phyloP scores from a whole-genome alignment of 2,888 invertebrate species.

The Clitarchus hookeri region DNA sequence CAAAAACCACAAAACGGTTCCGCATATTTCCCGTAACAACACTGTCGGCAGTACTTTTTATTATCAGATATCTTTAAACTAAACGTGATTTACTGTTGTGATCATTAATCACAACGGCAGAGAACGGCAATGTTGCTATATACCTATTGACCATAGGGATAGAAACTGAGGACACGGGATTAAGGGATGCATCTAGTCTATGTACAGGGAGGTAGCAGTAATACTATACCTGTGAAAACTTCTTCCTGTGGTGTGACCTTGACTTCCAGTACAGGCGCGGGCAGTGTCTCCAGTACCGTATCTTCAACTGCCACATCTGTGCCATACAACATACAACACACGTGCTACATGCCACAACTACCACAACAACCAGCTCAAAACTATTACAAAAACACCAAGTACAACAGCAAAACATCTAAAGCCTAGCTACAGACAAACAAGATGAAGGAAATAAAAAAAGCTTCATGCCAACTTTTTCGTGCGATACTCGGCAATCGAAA shows the following conservation, averaged over 20 bases:
- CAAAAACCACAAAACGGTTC: no score
- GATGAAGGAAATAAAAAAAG: not conserved
- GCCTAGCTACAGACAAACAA: not conserved
- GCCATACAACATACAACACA: not conserved
- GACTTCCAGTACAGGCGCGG: not conserved
- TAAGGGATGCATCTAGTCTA: no score
- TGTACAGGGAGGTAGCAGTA: not conserved
- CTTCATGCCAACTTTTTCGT: not conserved
- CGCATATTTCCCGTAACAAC: no score
- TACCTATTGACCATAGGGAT: no score
- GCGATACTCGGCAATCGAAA: not conserved
- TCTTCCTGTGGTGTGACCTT: slow-evolving; percentile 9
- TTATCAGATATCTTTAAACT: no score
- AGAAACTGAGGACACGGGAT: no score
- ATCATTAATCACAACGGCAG: no score
- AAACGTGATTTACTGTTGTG: no score
- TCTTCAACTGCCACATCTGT: slow-evolving; percentile 3
- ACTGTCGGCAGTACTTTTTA: no score
- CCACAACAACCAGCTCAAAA: not conserved
- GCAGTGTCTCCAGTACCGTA: not conserved
- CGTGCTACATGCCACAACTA: not conserved
- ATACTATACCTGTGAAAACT: not conserved
- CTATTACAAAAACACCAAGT: not conserved
- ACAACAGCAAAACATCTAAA: not conserved
- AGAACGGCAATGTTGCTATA: no score